Base-by-base conservation (phyloP, 2,113 vertebrate species). In the Ptychochromis oligacanthus region DNA sequence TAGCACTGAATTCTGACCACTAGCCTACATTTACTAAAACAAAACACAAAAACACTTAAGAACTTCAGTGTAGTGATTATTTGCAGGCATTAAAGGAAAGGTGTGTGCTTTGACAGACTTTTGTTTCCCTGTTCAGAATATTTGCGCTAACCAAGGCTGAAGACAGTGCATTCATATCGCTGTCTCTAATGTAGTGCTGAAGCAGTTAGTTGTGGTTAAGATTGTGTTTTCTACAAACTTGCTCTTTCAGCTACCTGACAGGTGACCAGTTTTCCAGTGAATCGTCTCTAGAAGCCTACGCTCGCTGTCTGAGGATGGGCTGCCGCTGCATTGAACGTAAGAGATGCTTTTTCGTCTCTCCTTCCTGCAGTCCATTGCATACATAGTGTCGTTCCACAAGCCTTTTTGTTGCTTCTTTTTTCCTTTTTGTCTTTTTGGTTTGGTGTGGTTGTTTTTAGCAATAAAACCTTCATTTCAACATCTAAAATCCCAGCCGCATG, bases 261-360 rank as follows among this genome's bases (percentile, higher is more conserved):
- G 97, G 97, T 43, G 97, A 97, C 75, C 97, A 97, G 95, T 97
- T 97, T 77, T 97, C 97, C 92, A 97, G 97, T 0, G 97, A 97
- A 84, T 97, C 97, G 0, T 97, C 97, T 40, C 87, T 97, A 6
- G 97, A 97, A 28, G 97, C 97, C 0, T 97, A 97, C 0, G 95
- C 97, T 7, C 96, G 97, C 77, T 97, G 97, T 79, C 95, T 97
- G 77, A 94, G 97, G 77, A 96, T 97, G 96, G 96, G 97, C 89
- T 97, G 97, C 83, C 97, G 97, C 91, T 97, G 97, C 92, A 96
- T 97, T 0, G 97, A 97, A 90, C 0, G 97, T 97, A 84, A 96
- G 94, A 88, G 2, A 31, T 18, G 46, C 14, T 15, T 52, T 52
- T 70, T 52, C 18, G 52, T 31, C 46, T 72, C 43, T 17, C 15